These are phyloP conservation scores for Copidosoma aretas DNA, from an alignment of 2,888 invertebrate species.

Conservation along the genomic window DNA sequence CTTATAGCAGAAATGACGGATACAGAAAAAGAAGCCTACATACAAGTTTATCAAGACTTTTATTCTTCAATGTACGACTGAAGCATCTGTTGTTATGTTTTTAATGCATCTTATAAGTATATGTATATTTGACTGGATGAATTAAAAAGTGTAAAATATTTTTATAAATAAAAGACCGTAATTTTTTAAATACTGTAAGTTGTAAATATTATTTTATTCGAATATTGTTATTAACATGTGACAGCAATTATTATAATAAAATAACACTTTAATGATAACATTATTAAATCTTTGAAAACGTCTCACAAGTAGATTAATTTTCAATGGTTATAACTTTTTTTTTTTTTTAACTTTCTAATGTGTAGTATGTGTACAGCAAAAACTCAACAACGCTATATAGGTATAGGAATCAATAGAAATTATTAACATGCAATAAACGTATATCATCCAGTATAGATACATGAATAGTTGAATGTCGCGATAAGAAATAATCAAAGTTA, in stretches of 20 bases:
- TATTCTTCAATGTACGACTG: constrained; percentile 89
- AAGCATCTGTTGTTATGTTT: constrained; percentile 36
- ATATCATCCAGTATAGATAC: background rate
- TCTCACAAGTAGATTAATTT: constrained; percentile 8
- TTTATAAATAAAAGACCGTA: constrained; percentile 48
- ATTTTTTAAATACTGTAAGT: constrained; percentile 33
- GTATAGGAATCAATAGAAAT: constrained; percentile 42
- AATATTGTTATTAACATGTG: constrained; percentile 35
- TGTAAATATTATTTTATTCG: constrained; percentile 35
- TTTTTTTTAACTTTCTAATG: constrained; percentile 49
- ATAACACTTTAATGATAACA: constrained; percentile 15
- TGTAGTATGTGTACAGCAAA: constrained; percentile 52
- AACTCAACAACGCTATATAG: constrained; percentile 52
- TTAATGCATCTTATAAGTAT: constrained; percentile 18
- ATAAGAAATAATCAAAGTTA: constrained; percentile 37
- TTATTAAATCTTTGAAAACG: constrained; percentile 11
- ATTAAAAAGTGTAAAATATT: constrained; percentile 49
- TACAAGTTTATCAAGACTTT: constrained; percentile 91
- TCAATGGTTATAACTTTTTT: constrained; percentile 13
- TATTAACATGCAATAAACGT: constrained; percentile 28
- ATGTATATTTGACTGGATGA: constrained; percentile 23
- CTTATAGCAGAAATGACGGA: constrained; percentile 90
- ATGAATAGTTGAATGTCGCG: background rate
- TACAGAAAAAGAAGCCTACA: constrained; percentile 91
- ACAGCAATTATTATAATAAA: constrained; percentile 34